Base-by-base conservation (phyloP, 2,113 vertebrate genomes). In the Pituophis catenifer region DNA sequence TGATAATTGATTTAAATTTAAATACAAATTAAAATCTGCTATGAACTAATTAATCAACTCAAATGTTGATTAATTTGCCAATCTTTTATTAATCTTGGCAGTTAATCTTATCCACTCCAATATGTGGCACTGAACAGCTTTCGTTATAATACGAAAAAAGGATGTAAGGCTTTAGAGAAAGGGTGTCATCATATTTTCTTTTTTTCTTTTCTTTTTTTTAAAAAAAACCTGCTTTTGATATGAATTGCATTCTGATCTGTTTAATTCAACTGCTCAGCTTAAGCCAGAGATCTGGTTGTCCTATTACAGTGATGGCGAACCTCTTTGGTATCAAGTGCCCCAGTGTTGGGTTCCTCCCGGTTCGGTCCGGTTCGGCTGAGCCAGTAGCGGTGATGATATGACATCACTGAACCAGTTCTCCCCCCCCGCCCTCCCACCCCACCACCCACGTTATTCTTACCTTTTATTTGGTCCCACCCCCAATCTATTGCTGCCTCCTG, bases 21-120 rank as follows among this genome's bases (percentile, higher is more conserved):
- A 81, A 52, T 13, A 48, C 54, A 86, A 55, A 90, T 92, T 92
- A 65, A 92, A 92, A 53, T 10, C 62, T 88, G 91, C 11, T 50
- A 44, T 52, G 75, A 54, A 38, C n/a, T 89, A 93, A 93, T 89
- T 55, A 58, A 85, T 54, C 92, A 57, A 58, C 23, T 85, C 33
- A 21, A 81, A 81, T 38, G 75, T 81, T 81, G 75, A 81, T 81
- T 81, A 81, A 81, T 38, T 81, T 81, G 21, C 75, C 15, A 81
- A 81, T 81, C 29, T 58, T 29, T 24, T 85, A 50, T 58, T 23
- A 81, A 89, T 58, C 52, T 10, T 44, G n/a, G 55, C 52, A 81
- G 57, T 57, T 89, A 81, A 85, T 57, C 50, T 91, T 26, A 86
- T 88, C 86, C 59, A 33, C 54, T 92, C 59, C 62, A 24, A 59